Conservation (phyloP, 2,888 invertebrate species). For the Cactoblastis cactorum region DNA sequence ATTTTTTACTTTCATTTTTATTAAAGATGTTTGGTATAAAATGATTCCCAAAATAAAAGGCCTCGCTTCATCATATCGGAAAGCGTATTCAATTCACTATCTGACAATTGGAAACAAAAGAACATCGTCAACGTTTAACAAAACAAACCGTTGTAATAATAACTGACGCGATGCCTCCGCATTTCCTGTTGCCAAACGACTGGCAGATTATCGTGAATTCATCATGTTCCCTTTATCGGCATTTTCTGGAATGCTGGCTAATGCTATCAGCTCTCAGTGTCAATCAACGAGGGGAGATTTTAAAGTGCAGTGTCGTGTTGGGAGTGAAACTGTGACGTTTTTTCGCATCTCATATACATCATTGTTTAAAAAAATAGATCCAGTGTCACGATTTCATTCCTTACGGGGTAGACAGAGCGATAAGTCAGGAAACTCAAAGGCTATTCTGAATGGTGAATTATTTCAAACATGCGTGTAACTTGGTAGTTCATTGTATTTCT, state of each 20-base stretch:
- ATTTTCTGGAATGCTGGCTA: conserved; percentile 2
- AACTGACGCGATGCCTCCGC: neutral
- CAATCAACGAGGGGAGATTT: conserved; percentile 7
- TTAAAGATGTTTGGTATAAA: too few relatives aligned
- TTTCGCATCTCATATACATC: neutral
- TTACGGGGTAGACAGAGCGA: too few relatives aligned
- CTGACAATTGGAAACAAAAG: too few relatives aligned
- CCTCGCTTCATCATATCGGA: too few relatives aligned
- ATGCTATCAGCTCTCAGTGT: conserved; percentile 2
- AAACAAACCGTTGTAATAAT: neutral
- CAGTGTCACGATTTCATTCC: too few relatives aligned
- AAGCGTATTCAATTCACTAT: too few relatives aligned
- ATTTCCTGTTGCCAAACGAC: conserved; percentile 3
- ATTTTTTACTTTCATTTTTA: too few relatives aligned
- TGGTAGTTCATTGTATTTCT: too few relatives aligned
- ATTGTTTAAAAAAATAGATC: neutral
- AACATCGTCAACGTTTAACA: too few relatives aligned
- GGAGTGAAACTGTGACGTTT: neutral
- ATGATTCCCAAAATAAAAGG: too few relatives aligned
- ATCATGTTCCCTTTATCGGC: neutral
- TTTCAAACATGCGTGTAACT: too few relatives aligned
- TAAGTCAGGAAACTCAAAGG: neutral
- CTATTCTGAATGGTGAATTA: too few relatives aligned
- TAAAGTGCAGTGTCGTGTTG: conserved; percentile 12
- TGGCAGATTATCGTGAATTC: neutral